Evolutionary conservation across 2,113 vertebrate genomes (phyloP), one percentile per base, ranked within the genome.

Genomic region (Leptocoma aspasia): DNA sequence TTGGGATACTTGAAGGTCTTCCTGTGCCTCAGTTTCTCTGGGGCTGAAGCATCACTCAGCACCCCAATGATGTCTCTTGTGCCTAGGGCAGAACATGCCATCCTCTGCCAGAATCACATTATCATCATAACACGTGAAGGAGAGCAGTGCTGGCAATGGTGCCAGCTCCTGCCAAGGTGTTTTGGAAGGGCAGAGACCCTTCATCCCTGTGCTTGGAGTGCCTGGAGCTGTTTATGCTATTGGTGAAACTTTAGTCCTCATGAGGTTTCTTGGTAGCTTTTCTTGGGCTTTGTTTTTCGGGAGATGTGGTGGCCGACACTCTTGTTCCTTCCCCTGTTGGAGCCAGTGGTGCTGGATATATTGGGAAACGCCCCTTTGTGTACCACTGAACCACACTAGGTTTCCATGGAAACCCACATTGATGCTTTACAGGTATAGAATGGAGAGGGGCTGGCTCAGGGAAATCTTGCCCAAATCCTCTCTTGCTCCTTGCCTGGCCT

Each of bases 331-430:
- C 78, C 65, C 31, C 63, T 84, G 61, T 78, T 27, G 42, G 78
- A 81, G 85, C 73, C 35, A 61, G 78, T 27, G 86, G 27, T 54
- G 27, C 73, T 91, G 61, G 56, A 21, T 37, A 15, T 68, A 61
- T 50, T 61, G 41, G 96, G 95, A 96, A 97, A 96, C 96, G 82
- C 91, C 95, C 96, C 61, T 59, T 83, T 63, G 92, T 96, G 86
- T 86, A 87, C 86, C 79, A 39, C 60, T 15, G 85, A 96, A 50
- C 85, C 64, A 44, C 12, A 64, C 97, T 21, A 49, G 23, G 97
- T 98, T 97, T 92, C 97, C 95, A 96, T 97, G 97, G 98, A 75
- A 97, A 98, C 96, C n/a, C 37, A 64, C 93, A 50, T 76, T 15
- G 80, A 56, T 95, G 59, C 26, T n/a, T 52, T 1, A 41, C 69